phyloP scores from a whole-genome alignment of 2,797 vertebrate species.

The Lacerta viridis region DNA sequence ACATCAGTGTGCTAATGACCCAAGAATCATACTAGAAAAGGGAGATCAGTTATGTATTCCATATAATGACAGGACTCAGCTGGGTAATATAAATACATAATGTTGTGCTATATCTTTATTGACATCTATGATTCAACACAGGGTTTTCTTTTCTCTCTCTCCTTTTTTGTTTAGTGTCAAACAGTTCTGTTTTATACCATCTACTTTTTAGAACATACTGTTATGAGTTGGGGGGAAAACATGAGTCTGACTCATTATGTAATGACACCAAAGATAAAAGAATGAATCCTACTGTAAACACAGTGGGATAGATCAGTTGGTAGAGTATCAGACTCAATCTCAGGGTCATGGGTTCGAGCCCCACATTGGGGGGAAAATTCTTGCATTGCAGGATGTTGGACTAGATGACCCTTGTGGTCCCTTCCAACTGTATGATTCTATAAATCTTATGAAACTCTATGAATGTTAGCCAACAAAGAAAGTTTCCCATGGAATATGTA shows the following conservation, averaged over 20 bases:
- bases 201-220: not conserved
- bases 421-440: too few relatives aligned
- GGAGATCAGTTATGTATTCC: too few relatives aligned
- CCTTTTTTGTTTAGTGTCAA: not conserved
- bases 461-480: not conserved
- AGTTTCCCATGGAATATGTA: too few relatives aligned
- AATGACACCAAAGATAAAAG: not conserved
- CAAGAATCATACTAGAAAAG: not conserved
- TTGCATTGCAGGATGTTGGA: too few relatives aligned
- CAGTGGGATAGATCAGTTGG: too few relatives aligned
- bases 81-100: not conserved
- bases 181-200: not conserved
- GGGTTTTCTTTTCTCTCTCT: too few relatives aligned
- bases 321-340: too few relatives aligned
- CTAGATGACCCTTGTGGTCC: too few relatives aligned
- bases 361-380: too few relatives aligned
- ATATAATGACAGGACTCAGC: too few relatives aligned
- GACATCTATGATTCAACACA: not conserved
- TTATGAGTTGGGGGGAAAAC: not conserved
- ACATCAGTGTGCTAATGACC: not conserved
- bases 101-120: not conserved
- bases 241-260: not conserved
- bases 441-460: too few relatives aligned
- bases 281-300: not conserved
- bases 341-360: too few relatives aligned